Evolutionary conservation across 2,113 vertebrate genomes (phyloP).

Genomic region (Oriolus oriolus): DNA sequence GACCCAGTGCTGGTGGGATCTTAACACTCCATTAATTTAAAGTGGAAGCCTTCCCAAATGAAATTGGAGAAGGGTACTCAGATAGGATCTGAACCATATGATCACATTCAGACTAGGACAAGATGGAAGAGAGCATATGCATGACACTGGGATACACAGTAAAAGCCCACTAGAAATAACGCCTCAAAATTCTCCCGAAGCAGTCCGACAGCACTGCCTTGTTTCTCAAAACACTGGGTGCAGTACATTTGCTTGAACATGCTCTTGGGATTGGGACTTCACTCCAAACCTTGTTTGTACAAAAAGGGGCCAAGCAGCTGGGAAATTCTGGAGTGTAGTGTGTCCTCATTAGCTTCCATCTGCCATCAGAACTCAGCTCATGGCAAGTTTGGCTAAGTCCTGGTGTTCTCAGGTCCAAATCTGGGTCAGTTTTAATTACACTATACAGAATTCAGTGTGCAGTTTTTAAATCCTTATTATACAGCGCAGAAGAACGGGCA

Average conservation of each 20-base stretch:
- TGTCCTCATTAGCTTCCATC: constrained; percentile 83
- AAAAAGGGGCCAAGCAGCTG: constrained; percentile 82
- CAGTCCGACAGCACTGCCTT: constrained; percentile 47
- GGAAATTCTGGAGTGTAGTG: constrained; percentile 81
- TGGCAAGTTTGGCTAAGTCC: constrained; percentile 82
- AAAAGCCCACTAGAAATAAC: constrained; percentile 41
- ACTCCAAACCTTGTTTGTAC: constrained; percentile 81
- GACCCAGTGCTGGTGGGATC: not conserved
- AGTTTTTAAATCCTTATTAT: constrained; percentile 81
- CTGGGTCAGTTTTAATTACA: constrained; percentile 85
- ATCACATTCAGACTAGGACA: not conserved
- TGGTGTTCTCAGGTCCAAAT: constrained; percentile 80
- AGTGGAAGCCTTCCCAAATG: not conserved
- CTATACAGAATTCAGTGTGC: constrained; percentile 78
- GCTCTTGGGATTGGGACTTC: constrained; percentile 78
- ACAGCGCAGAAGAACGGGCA: constrained; percentile 76
- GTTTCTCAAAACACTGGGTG: constrained; percentile 72
- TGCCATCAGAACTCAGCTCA: constrained; percentile 82
- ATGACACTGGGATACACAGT: not conserved
- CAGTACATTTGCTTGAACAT: constrained; percentile 73
- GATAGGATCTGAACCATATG: not conserved
- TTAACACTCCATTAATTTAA: not conserved
- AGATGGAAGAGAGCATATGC: not conserved
- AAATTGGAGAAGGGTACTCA: not conserved
- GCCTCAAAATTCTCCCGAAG: constrained; percentile 57